These are phyloP conservation scores for Perognathus longimembris DNA, from an alignment of 2,113 vertebrate genomes.

Conservation along the genomic window DNA sequence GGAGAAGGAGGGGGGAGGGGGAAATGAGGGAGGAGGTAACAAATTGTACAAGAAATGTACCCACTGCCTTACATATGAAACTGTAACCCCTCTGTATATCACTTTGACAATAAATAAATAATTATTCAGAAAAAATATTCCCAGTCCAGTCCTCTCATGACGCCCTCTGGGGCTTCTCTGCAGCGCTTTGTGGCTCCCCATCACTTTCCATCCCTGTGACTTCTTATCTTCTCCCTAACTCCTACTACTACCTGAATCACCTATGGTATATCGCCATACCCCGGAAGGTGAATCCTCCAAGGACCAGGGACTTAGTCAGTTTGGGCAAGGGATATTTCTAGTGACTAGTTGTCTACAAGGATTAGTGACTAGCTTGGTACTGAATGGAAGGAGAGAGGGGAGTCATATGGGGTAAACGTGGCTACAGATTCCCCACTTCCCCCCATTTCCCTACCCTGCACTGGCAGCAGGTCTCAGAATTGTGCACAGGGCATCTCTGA, in stretches of 20 bases:
- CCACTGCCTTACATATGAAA: too few species aligned
- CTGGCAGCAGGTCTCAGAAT: not conserved
- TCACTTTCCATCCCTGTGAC: not conserved
- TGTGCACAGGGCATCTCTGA: not conserved
- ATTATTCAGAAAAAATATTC: not conserved
- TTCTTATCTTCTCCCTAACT: not conserved
- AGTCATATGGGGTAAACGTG: not conserved
- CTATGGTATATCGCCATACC: not conserved
- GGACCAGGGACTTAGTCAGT: accelerated
- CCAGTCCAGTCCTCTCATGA: not conserved
- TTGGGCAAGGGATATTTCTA: not conserved
- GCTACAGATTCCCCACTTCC: not conserved
- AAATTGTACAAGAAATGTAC: too few species aligned
- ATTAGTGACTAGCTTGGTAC: accelerated
- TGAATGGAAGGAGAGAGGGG: not conserved
- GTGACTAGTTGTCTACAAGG: accelerated
- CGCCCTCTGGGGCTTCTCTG: accelerated
- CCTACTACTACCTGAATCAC: accelerated
- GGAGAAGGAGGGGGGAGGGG: too few species aligned
- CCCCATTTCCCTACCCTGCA: not conserved
- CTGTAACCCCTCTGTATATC: too few species aligned
- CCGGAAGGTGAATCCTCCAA: not conserved
- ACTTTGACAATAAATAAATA: too few species aligned
- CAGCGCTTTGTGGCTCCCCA: too few species aligned
- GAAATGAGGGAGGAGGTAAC: too few species aligned